These are phyloP conservation scores for Mesitornis unicolor DNA, from an alignment of 2,113 vertebrate species.

Conservation along the genomic window DNA sequence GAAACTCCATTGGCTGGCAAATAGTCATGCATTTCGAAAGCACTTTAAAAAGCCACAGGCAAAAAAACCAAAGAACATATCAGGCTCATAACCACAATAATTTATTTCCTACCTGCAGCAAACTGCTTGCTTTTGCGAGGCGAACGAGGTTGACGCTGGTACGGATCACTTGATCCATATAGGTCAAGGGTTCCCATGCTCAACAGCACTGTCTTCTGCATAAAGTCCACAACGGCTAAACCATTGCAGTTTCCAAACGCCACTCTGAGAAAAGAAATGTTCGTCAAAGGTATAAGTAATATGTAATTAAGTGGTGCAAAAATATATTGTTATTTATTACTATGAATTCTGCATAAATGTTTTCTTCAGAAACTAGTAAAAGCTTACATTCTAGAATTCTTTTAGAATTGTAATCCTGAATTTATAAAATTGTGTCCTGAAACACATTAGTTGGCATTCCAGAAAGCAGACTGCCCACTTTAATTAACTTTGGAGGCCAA, in stretches of 20 bases:
- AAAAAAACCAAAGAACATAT: slow-evolving; percentile 10
- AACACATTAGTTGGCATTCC: background rate
- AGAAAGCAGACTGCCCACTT: background rate
- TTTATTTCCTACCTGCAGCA: slow-evolving; percentile 85
- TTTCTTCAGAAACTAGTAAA: background rate
- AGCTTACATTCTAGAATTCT: background rate
- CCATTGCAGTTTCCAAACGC: slow-evolving; percentile 95
- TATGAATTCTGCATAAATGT: background rate
- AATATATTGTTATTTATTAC: background rate
- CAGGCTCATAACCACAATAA: background rate
- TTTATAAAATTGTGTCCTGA: background rate
- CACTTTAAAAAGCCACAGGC: slow-evolving; percentile 61
- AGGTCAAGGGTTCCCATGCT: slow-evolving; percentile 92
- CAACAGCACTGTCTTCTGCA: slow-evolving; percentile 91
- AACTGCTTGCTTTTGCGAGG: slow-evolving; percentile 95
- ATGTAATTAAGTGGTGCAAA: background rate
- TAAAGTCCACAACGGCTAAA: slow-evolving; percentile 92
- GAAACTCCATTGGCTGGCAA: slow-evolving; percentile 28
- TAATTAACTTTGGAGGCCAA: background rate
- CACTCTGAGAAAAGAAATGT: slow-evolving; percentile 75
- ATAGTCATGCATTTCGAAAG: slow-evolving; percentile 62
- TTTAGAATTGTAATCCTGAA: background rate
- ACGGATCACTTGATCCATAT: slow-evolving; percentile 89
- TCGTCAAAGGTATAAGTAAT: background rate
- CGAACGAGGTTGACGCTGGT: slow-evolving; percentile 91